Conservation (phyloP, 2,113 vertebrate genomes). For the Podilymbus podiceps region DNA sequence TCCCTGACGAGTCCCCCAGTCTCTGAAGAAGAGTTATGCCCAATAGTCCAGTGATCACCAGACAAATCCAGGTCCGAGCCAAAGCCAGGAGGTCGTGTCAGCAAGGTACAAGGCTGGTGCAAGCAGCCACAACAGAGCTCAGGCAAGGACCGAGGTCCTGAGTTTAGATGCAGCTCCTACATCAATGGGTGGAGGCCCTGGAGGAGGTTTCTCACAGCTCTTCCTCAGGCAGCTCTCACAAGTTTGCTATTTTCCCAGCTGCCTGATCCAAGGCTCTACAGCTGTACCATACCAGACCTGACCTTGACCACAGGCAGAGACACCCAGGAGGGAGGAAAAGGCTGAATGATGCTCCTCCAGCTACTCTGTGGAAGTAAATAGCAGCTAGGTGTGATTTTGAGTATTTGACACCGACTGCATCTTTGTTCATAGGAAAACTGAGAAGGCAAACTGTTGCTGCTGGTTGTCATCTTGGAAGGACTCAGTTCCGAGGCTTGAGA, state of each 20-base stretch:
- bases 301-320: background rate
- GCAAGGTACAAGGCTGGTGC: background rate
- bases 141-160: background rate
- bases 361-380: background rate
- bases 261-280: background rate
- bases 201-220: background rate
- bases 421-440: background rate
- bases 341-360: background rate
- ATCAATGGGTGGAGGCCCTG: too few relatives aligned
- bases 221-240: background rate
- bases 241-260: background rate
- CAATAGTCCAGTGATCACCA: background rate
- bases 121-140: background rate
- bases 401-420: accelerated
- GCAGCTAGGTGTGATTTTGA: background rate
- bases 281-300: background rate
- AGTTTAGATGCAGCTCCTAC: background rate
- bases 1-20: accelerated
- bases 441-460: background rate
- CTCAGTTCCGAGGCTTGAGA: background rate
- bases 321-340: background rate
- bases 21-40: background rate
- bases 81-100: background rate
- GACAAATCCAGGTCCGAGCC: background rate
- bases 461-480: background rate